Evolutionary conservation across 92 coral and sea anemone species (phyloP), one percentile per base, ranked within the genome.

Genomic region (Phymanthus crucifer): DNA sequence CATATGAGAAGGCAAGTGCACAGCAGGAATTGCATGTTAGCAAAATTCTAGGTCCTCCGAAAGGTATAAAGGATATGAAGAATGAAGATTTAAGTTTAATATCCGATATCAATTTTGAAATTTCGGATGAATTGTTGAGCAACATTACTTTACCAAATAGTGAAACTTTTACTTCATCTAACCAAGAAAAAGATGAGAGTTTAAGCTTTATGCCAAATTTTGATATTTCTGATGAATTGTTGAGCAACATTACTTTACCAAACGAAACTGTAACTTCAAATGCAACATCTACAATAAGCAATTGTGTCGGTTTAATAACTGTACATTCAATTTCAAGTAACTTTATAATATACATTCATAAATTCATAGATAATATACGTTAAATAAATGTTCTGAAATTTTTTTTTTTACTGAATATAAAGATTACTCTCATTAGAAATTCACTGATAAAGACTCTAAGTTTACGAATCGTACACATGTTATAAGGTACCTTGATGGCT

Each of bases 11-110:
- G 23, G 23, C 19, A 50, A 50, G 58, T 50, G 58, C 14, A 50
- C 58, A 50, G 58, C 58, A 50, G 58, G 58, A 50, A 50, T 17
- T 50, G 23, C 58, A 50, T 50, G 58, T 50, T 50, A 50, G 58
- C 58, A 50, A 50, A 50, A 50, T 50, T 50, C 16, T 14, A 50
- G 58, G 23, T 14, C 23, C 19, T 50, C 19, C 58, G 58, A 50
- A 50, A 50, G 58, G 16, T 21, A 50, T 50, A 50, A 6, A 14
- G 23, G 58, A 50, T 21, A 50, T 21, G 58, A 21, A 6, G 16
- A 50, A 6, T 50, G 19, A 50, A 50, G 58, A 50, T 50, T 50
- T 50, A 50, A 50, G 58, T 50, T 50, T 50, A 50, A 14, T 50
- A 50, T 21, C 58, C 58, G 58, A 50, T 50, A 14, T 50, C 58